Base-by-base conservation (phyloP, 2,113 vertebrate genomes). In the Entomyzon cyanotis region DNA sequence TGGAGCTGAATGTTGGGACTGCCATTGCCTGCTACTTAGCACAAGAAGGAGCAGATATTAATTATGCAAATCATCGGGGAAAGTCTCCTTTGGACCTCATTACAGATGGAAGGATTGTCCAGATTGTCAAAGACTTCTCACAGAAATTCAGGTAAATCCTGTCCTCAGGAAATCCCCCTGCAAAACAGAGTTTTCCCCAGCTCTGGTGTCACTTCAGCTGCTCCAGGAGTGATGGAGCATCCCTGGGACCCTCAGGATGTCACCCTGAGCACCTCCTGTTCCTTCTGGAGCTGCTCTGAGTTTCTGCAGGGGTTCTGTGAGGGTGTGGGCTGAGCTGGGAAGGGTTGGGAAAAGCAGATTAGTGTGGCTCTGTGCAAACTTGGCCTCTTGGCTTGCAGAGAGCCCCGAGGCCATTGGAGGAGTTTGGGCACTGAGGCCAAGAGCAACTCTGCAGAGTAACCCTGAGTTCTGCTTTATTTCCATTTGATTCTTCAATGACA, bases 61-160 rank as follows among this genome's bases (percentile, higher is more conserved):
- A 95, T 98, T 99, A 99, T 11, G 98, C 99, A 97, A 99, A 99
- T 97, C 99, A 99, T 92, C 98, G 99, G 8, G 99, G 99, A 65
- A 99, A 98, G 95, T 98, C 98, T 94, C 99, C 99, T 4, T 92
- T 99, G 89, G 99, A 99, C 96, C 97, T 99, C 84, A 98, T 99
- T 44, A 94, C 98, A 1, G 99, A 99, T 49, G 98, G 98, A 64
- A 95, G 96, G 24, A 94, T 98, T 75, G 71, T 98, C 65, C 99
- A 99, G 94, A 97, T 99, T 9, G 95, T 99, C 96, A 99, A 99
- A 95, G 98, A 97, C 97, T 99, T 99, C 55, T 98, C 99, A 15
- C 99, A 99, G 95, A 99, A 99, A 94, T 98, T 99, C 98, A 98
- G 99, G 99, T 99, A 97, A 63, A 7, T n/a, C 21, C 8, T 9